Conservation (phyloP, 2,113 vertebrate species). For the Apteryx owenii region DNA sequence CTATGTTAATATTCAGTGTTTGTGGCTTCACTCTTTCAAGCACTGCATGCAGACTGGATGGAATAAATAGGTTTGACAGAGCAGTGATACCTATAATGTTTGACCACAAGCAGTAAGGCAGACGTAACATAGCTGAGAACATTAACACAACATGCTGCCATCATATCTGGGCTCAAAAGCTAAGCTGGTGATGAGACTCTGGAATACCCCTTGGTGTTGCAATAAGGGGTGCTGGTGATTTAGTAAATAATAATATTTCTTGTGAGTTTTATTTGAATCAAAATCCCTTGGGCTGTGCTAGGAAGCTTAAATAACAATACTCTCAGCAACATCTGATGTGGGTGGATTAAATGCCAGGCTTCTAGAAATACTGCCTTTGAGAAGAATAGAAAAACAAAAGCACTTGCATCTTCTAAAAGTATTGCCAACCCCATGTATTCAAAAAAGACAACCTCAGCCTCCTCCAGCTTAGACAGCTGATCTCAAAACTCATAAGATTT, state of each 20-base stretch:
- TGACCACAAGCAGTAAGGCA: neutral
- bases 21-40: constrained; percentile 30
- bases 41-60: constrained; percentile 58
- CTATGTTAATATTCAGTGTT: constrained; percentile 44
- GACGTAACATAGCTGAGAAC: neutral
- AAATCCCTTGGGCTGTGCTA: neutral
- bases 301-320: neutral
- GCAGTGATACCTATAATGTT: neutral
- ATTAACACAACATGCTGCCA: neutral
- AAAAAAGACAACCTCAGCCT: neutral
- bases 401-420: neutral
- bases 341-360: neutral
- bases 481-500: neutral
- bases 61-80: constrained; percentile 63
- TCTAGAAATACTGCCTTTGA: neutral
- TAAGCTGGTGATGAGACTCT: neutral
- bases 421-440: neutral
- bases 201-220: neutral
- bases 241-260: neutral
- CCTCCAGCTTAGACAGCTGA: neutral
- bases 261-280: neutral
- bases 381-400: neutral
- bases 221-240: fast-evolving
- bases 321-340: neutral
- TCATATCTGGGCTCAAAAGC: neutral